These are phyloP conservation scores for Pristionchus fissidentatus DNA, from an alignment of 2,888 invertebrate species.

Conservation along the genomic window DNA sequence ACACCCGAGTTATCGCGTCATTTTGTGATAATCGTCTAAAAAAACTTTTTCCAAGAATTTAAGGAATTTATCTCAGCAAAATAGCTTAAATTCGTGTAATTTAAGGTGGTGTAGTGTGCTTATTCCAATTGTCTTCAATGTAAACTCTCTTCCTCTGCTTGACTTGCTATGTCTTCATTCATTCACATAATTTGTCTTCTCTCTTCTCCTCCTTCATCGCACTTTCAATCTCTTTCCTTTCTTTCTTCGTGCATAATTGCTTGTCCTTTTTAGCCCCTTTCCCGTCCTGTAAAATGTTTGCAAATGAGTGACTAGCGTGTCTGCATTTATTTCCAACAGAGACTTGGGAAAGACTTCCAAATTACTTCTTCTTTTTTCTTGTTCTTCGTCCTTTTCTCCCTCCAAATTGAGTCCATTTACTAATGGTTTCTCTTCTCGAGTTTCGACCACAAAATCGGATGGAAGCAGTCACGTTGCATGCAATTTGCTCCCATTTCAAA, in stretches of 20 bases:
- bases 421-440: conserved; percentile 39
- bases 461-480: not conserved
- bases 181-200: not conserved
- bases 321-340: not conserved
- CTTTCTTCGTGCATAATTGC: not conserved
- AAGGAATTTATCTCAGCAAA: not conserved
- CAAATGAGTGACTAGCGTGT: conserved; percentile 11
- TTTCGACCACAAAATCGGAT: not conserved
- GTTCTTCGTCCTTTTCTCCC: not conserved
- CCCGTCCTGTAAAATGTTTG: conserved; percentile 1
- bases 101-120: not conserved
- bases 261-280: not conserved
- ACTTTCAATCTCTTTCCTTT: not conserved
- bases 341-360: not conserved
- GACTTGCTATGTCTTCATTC: not conserved
- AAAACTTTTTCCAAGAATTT: not conserved
- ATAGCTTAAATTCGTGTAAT: not conserved
- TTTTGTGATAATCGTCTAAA: not conserved
- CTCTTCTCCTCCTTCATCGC: not conserved
- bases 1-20: not conserved
- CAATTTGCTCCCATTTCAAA: not conserved
- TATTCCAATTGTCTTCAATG: not conserved
- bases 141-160: not conserved
- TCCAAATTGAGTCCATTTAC: conserved; percentile 36
- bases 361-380: conserved; percentile 27